These are phyloP conservation scores for Tanytarsus gracilentus DNA, from an alignment of 2,888 invertebrate genomes.

Conservation along the genomic window DNA sequence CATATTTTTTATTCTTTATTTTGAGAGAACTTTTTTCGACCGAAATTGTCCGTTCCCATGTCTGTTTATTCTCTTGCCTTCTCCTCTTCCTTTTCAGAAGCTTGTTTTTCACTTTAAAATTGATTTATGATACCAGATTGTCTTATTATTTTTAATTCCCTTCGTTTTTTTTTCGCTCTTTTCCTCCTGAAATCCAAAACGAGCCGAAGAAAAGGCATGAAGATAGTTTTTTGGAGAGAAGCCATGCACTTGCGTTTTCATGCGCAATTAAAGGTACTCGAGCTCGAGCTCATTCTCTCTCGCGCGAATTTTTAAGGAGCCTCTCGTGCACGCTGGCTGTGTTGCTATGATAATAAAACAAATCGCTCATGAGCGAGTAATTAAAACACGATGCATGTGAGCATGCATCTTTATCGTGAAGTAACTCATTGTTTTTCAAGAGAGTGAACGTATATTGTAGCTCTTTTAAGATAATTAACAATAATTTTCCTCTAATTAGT, in stretches of 20 bases:
- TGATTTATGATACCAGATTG: constrained; percentile 27
- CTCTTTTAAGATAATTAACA: constrained; percentile 23
- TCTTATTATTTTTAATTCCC: constrained; percentile 20
- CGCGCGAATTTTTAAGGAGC: not conserved
- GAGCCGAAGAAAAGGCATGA: not conserved
- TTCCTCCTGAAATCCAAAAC: not conserved
- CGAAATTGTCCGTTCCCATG: not conserved
- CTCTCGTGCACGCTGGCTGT: too few relatives aligned
- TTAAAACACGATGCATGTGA: constrained; percentile 15
- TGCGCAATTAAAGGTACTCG: constrained; percentile 12
- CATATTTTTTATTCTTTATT: too few relatives aligned
- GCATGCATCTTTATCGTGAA: not conserved
- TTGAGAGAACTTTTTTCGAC: too few relatives aligned
- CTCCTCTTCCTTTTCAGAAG: constrained; percentile 9
- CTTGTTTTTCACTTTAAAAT: constrained; percentile 20
- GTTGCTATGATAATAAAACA: constrained; percentile 14
- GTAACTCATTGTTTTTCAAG: constrained; percentile 2
- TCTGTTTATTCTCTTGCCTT: not conserved
- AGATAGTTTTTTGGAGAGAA: not conserved
- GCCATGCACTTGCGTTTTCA: constrained; percentile 23
- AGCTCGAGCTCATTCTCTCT: not conserved
- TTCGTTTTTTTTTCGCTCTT: not conserved
- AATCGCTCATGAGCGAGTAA: constrained; percentile 26
- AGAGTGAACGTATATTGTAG: not conserved
- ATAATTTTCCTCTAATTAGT: constrained; percentile 28